Evolutionary conservation across 1,140 invertebrate genomes (phyloP), one percentile per base, ranked within the genome.

Genomic region (Lordiphosa collinella): DNA sequence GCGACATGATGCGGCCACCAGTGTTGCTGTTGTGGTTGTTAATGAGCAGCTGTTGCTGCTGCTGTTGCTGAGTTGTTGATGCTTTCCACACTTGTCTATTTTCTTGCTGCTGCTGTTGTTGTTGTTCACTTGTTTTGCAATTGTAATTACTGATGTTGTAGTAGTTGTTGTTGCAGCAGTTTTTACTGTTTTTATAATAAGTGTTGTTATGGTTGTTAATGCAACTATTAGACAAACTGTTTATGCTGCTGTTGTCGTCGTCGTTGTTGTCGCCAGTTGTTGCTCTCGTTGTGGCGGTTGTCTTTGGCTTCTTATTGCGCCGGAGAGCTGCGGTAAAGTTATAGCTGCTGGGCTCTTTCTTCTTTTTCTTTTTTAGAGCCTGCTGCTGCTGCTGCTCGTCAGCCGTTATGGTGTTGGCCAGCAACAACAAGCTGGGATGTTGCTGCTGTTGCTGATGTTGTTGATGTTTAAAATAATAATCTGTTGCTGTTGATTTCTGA

Each of bases 171-270:
- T 44, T 46, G 37, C 16, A 69, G 52, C 44, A 52, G 74, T 75
- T 75, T 71, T 84, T 82, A 70, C 76, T 82, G 76, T 84, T 84
- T 69, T 62, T 84, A 72, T 78, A 82, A 72, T 84, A 57, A 72
- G 71, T 61, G 78, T 43, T 84, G 76, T 58, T 82, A 57, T 68
- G 56, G 65, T 82, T 71, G 78, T 59, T 78, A 78, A 76, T 64
- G 78, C 67, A 75, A 66, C 65, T 80, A 70, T 80, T 82, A 62
- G 67, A 82, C 71, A 82, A 71, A 52, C 66, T 84, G 55, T 64
- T 43, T 63, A 31, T 69, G 47, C 41, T 70, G 38, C 18, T 34
- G 46, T 13, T 37, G 22, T 9, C 36, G 34, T 18, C 36, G 35
- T 48, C 37, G 22, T 40, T 18, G 49, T 59, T 54, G 44, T 55